phyloP scores from a whole-genome alignment of 2,888 invertebrate species.

The Epiblema foenella region DNA sequence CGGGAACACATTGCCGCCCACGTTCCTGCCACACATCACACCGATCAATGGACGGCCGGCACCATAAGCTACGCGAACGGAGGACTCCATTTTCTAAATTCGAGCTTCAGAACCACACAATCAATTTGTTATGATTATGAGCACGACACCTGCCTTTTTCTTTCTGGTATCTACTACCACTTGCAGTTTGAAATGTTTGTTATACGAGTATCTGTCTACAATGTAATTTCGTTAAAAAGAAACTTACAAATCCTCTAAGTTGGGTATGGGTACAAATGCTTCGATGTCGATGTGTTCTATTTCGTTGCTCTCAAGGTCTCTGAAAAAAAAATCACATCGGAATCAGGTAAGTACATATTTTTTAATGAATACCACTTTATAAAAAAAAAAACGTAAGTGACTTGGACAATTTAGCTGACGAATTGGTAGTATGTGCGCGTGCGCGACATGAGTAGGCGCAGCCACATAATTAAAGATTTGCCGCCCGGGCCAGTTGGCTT shows the following conservation, averaged over 20 bases:
- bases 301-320: slow-evolving; percentile 94
- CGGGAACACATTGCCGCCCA: slow-evolving; percentile 95
- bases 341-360: not conserved
- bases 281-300: slow-evolving; percentile 94
- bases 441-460: too few species aligned
- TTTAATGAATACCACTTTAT: not conserved
- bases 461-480: too few species aligned
- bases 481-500: too few species aligned
- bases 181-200: not conserved
- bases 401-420: not conserved
- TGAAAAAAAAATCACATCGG: slow-evolving; percentile 72
- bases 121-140: too few species aligned
- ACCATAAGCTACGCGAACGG: not conserved
- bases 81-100: too few species aligned
- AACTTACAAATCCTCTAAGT: slow-evolving; percentile 95
- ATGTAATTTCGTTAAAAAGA: not conserved
- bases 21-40: slow-evolving; percentile 86
- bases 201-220: too few species aligned
- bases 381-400: not conserved
- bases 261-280: slow-evolving; percentile 91
- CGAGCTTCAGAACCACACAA: too few species aligned
- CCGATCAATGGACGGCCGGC: not conserved
- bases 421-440: too few species aligned
- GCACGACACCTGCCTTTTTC: too few species aligned
- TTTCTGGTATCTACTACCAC: not conserved